Percentiles rank a stretch among this genome's conserved stretches.
Evolutionary conservation across 2,888 invertebrate genomes (phyloP).

Genomic region (Lysandra coridon): DNA sequence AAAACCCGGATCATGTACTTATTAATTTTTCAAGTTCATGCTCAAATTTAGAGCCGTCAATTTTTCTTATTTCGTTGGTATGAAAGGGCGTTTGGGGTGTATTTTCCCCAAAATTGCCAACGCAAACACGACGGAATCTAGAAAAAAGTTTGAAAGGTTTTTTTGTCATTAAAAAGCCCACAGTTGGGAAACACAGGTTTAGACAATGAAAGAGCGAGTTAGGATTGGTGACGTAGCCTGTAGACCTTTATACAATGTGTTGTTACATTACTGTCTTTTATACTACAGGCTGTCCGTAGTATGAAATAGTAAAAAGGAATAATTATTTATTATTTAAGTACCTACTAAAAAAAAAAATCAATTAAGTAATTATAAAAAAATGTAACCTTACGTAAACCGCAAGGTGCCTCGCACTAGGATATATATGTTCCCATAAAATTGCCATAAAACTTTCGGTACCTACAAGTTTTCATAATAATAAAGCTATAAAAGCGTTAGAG

Average conservation of each 20-base stretch:
- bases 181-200: slow-evolving; percentile 1
- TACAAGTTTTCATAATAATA: neutral
- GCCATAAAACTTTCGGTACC: neutral
- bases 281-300: no score
- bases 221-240: neutral
- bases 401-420: neutral
- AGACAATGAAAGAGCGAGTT: neutral
- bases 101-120: neutral
- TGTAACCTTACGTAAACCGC: neutral
- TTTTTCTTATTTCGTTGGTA: slow-evolving; percentile 11
- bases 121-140: slow-evolving; percentile 8
- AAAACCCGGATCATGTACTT: neutral
- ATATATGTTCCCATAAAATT: neutral
- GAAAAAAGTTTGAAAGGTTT: neutral
- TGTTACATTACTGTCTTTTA: no score
- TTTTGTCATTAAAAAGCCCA: neutral
- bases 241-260: neutral
- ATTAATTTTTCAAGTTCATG: slow-evolving; percentile 17
- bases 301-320: no score
- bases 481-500: neutral
- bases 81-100: slow-evolving; percentile 1
- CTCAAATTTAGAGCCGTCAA: neutral
- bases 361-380: neutral
- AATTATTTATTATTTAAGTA: no score
- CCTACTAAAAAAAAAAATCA: neutral